A percentile compares a stretch with the other conserved stretches of the same genome.
Evolutionary conservation across 2,113 vertebrate genomes (phyloP).

Genomic region (Limnothrissa miodon): DNA sequence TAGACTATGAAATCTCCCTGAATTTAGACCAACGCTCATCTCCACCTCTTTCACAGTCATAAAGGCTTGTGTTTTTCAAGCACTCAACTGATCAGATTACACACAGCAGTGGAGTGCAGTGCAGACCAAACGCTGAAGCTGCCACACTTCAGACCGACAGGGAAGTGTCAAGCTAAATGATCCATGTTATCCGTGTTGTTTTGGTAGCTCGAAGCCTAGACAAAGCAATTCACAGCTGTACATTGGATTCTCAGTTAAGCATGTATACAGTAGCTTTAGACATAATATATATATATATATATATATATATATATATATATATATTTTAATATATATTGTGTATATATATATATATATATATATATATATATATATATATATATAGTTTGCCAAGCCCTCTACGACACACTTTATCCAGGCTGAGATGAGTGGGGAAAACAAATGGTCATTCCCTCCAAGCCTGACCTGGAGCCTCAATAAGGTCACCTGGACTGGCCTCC

Average conservation of each 20-base stretch:
- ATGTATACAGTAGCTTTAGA: neutral
- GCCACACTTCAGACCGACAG: neutral
- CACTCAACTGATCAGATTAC: neutral
- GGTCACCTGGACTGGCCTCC: neutral
- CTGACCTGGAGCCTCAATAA: neutral
- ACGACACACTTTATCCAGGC: neutral
- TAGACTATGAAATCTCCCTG: neutral
- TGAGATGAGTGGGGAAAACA: neutral
- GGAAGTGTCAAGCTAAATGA: neutral
- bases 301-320: too few species aligned
- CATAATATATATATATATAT: neutral
- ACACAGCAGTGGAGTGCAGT: too few species aligned
- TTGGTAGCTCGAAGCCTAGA: neutral
- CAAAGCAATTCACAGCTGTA: conserved; percentile 1
- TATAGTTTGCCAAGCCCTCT: neutral
- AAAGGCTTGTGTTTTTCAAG: neutral
- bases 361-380: too few species aligned
- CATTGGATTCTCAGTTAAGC: neutral
- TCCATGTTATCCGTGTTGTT: neutral
- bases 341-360: too few species aligned
- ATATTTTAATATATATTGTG: too few species aligned
- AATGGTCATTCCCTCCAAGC: neutral
- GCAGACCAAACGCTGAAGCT: neutral
- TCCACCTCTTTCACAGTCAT: neutral
- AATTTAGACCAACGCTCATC: neutral